A percentile compares a stretch with the other conserved stretches of the same genome.
Conservation (phyloP, 1,140 invertebrate genomes). For the Manduca sexta region DNA sequence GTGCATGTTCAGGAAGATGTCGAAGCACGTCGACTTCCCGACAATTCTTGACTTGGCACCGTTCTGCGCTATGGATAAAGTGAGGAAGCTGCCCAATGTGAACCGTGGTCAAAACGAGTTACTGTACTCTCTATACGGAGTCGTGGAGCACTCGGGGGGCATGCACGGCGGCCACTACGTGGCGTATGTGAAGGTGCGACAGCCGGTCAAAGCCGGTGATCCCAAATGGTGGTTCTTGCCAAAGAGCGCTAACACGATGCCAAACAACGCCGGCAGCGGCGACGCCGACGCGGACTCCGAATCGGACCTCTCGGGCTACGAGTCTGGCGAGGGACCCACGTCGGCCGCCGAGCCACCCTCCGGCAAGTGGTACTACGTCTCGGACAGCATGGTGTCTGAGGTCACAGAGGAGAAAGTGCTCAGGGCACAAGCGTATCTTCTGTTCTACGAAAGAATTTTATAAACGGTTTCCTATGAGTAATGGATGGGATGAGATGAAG, state of each 20-base stretch:
- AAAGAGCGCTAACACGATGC: slow-evolving; percentile 70
- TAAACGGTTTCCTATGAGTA: slow-evolving; percentile 50
- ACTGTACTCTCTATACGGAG: slow-evolving; percentile 93
- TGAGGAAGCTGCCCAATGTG: slow-evolving; percentile 78
- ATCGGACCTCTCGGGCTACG: slow-evolving; percentile 62
- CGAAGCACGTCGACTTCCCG: slow-evolving; percentile 91
- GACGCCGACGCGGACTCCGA: slow-evolving; percentile 68
- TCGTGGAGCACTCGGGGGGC: slow-evolving; percentile 95
- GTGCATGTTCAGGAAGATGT: slow-evolving; percentile 83
- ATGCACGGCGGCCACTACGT: slow-evolving; percentile 96
- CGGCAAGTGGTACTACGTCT: slow-evolving; percentile 94
- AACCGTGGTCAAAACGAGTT: slow-evolving; percentile 78
- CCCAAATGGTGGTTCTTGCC: slow-evolving; percentile 81
- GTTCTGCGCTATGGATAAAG: slow-evolving; percentile 86
- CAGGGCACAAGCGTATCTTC: slow-evolving; percentile 93
- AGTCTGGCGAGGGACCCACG: slow-evolving; percentile 48
- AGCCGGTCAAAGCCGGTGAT: slow-evolving; percentile 74
- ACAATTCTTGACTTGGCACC: slow-evolving; percentile 90
- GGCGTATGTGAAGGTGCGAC: slow-evolving; percentile 90
- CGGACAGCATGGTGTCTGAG: slow-evolving; percentile 89
- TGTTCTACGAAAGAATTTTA: slow-evolving; percentile 95
- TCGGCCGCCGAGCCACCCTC: slow-evolving; percentile 74
- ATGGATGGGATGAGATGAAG: too few relatives aligned
- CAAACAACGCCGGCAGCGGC: slow-evolving; percentile 50
- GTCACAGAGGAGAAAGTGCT: slow-evolving; percentile 87